These are phyloP conservation scores for Catharus ustulatus DNA, from an alignment of 2,797 vertebrate genomes.

Conservation along the genomic window DNA sequence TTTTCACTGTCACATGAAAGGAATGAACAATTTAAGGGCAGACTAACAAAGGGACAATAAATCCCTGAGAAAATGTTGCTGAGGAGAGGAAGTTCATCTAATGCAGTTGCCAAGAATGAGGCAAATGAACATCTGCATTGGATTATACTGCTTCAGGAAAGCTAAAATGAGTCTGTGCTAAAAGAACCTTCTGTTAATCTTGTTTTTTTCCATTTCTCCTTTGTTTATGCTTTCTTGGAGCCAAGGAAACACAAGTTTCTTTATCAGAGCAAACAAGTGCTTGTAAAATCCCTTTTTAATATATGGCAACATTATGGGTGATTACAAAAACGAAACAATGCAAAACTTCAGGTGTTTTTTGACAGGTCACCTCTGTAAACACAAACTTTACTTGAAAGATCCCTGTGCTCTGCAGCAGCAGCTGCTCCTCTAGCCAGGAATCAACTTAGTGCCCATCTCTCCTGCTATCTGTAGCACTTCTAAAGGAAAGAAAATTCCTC, in stretches of 20 bases:
- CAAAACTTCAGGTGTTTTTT: neutral
- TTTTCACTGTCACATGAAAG: slow-evolving; percentile 28
- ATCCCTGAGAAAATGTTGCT: slow-evolving; percentile 54
- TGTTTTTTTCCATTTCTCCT: slow-evolving; percentile 38
- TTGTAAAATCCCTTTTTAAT: neutral
- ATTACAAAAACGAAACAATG: neutral
- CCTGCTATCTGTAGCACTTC: neutral
- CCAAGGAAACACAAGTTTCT: slow-evolving; percentile 2
- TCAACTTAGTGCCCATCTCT: neutral
- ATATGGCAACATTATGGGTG: neutral
- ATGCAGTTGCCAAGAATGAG: slow-evolving; percentile 48
- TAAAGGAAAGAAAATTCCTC: neutral
- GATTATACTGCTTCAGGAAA: slow-evolving; percentile 51
- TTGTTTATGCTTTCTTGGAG: slow-evolving; percentile 8
- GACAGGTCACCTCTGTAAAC: neutral
- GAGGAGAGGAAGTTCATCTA: slow-evolving; percentile 53
- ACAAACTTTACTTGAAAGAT: neutral
- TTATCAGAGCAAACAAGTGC: neutral
- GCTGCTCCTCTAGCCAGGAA: neutral
- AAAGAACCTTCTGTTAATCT: slow-evolving; percentile 38
- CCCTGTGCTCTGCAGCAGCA: neutral
- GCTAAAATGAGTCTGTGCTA: slow-evolving; percentile 24
- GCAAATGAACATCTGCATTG: slow-evolving; percentile 63
- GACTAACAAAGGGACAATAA: slow-evolving; percentile 41
- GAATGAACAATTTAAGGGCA: slow-evolving; percentile 16